Evolutionary conservation across 2,888 invertebrate genomes (phyloP).

Genomic region (Petrolisthes manimaculis): DNA sequence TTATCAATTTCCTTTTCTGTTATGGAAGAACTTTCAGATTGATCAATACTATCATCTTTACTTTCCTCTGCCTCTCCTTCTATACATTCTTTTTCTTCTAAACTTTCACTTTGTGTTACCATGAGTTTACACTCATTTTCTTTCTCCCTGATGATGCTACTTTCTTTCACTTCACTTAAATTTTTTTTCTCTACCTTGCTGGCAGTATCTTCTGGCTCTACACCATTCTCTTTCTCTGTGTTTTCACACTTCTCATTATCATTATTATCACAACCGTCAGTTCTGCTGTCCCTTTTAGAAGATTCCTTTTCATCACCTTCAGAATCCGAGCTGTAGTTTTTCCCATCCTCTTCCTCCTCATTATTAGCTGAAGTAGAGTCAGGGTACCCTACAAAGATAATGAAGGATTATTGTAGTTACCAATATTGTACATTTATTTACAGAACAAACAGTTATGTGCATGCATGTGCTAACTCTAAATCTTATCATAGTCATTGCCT

Average conservation of each 20-base stretch:
- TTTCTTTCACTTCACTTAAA: neutral
- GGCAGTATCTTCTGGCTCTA: slow-evolving; percentile 1
- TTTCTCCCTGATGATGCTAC: neutral
- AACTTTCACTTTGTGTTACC: neutral
- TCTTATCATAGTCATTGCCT: too few relatives aligned
- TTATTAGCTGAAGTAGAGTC: neutral
- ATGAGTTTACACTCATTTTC: neutral
- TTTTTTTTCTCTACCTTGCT: slow-evolving; percentile 52
- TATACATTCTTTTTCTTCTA: neutral
- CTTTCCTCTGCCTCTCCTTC: neutral
- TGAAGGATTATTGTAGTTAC: too few relatives aligned
- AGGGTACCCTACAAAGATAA: neutral
- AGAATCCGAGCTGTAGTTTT: slow-evolving; percentile 41
- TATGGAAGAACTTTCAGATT: slow-evolving; percentile 1
- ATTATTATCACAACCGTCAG: slow-evolving; percentile 11
- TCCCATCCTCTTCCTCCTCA: slow-evolving; percentile 41
- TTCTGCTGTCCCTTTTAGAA: neutral
- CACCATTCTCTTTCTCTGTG: slow-evolving; percentile 66
- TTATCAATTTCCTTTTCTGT: neutral
- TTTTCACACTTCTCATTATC: slow-evolving; percentile 42
- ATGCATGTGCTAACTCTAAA: neutral
- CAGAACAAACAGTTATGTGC: neutral
- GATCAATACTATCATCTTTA: neutral
- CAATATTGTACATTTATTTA: neutral
- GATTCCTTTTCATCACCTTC: slow-evolving; percentile 25